phyloP scores from a whole-genome alignment of 2,888 invertebrate species.

The Polyploca ridens region DNA sequence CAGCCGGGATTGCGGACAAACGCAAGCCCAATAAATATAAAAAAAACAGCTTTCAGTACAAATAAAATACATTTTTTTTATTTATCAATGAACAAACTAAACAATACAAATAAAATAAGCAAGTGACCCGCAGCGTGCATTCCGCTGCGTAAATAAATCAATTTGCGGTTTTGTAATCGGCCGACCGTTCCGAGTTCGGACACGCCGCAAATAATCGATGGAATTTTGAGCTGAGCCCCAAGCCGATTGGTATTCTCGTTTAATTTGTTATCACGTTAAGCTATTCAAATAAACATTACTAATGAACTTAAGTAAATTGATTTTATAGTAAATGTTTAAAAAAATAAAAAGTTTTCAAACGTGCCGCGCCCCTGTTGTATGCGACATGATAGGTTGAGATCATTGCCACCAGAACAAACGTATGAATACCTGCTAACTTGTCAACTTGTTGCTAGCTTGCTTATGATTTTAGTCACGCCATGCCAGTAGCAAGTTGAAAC shows the following conservation, averaged over 20 bases:
- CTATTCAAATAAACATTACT: neutral
- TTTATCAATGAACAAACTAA: neutral
- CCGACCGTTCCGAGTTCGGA: neutral
- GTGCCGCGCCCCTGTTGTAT: too few relatives aligned
- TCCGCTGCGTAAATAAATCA: slow-evolving; percentile 3
- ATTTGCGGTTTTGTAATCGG: slow-evolving; percentile 8
- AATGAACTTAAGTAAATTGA: neutral
- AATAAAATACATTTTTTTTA: too few relatives aligned
- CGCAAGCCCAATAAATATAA: too few relatives aligned
- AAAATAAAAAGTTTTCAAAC: too few relatives aligned
- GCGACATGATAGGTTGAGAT: too few relatives aligned
- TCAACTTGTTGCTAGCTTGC: too few relatives aligned
- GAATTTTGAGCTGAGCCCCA: neutral
- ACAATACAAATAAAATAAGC: neutral
- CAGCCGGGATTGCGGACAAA: too few relatives aligned
- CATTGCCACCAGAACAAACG: too few relatives aligned
- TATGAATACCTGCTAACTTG: too few relatives aligned
- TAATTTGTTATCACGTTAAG: neutral
- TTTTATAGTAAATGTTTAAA: neutral
- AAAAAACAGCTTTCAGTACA: too few relatives aligned
- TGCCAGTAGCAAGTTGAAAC: too few relatives aligned
- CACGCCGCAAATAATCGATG: neutral
- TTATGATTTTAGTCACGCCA: too few relatives aligned
- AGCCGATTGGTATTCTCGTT: neutral
- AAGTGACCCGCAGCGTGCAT: neutral